Percentiles rank a stretch among this genome's conserved stretches.
phyloP scores from a whole-genome alignment of 2,888 invertebrate genomes.

The Cancer borealis region DNA sequence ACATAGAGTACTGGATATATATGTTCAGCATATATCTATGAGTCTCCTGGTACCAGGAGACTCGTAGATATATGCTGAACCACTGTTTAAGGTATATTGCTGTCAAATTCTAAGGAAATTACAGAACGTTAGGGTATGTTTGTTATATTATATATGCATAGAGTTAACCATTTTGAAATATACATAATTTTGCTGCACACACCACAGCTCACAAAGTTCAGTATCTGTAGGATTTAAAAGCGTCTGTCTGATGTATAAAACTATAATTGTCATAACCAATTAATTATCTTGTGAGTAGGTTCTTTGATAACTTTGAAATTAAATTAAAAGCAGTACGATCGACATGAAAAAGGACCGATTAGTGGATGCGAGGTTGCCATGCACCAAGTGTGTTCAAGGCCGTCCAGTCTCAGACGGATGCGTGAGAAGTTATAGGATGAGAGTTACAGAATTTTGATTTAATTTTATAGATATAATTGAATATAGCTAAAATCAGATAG shows the following conservation, averaged over 20 bases:
- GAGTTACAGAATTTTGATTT: neutral
- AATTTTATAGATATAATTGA: neutral
- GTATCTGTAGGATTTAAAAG: neutral
- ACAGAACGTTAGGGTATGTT: neutral
- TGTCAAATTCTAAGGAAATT: neutral
- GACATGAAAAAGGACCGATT: neutral
- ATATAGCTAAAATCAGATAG: neutral
- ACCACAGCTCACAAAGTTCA: neutral
- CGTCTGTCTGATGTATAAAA: neutral
- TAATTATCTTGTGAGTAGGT: neutral
- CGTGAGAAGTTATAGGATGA: neutral
- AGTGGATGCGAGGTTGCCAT: neutral
- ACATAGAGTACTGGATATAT: neutral
- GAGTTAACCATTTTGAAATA: too few relatives aligned
- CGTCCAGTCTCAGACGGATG: neutral
- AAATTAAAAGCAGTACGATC: neutral
- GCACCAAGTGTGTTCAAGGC: constrained; percentile 24
- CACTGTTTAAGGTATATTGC: neutral
- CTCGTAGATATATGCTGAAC: neutral
- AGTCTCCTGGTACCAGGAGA: neutral
- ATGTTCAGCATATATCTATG: neutral
- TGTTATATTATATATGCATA: too few relatives aligned
- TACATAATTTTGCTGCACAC: too few relatives aligned
- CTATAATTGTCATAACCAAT: neutral
- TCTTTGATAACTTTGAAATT: neutral